phyloP scores from a whole-genome alignment of 2,888 invertebrate genomes.

The Pimpla rufipes region DNA sequence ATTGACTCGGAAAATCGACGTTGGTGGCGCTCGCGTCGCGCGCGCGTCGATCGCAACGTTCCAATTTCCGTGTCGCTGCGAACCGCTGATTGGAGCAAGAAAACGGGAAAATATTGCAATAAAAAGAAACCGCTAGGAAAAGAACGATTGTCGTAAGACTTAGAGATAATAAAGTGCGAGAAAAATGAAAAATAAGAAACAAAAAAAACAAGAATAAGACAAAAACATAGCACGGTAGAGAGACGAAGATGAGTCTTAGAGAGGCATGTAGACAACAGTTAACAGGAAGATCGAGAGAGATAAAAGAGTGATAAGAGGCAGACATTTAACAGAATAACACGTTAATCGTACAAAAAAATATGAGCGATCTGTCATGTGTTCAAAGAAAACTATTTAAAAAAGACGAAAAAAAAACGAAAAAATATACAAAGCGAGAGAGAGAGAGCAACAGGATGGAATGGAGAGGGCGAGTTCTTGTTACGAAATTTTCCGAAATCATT shows the following conservation, averaged over 20 bases:
- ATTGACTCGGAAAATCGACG: not conserved
- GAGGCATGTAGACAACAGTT: conserved; percentile 71
- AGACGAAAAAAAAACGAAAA: conserved; percentile 49
- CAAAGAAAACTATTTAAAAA: conserved; percentile 75
- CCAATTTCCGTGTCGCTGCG: not conserved
- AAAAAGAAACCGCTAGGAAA: not conserved
- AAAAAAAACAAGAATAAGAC: conserved; percentile 29
- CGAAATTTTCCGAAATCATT: conserved; percentile 24
- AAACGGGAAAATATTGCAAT: conserved; percentile 12
- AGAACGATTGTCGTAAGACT: conserved; percentile 75
- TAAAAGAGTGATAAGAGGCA: conserved; percentile 66
- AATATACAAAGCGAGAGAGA: conserved; percentile 43
- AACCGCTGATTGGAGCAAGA: conserved; percentile 1
- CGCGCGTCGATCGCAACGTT: not conserved
- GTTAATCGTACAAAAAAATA: conserved; percentile 83
- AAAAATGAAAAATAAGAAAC: conserved; percentile 27
- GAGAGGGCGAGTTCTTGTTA: conserved; percentile 18
- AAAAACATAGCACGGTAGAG: conserved; percentile 38
- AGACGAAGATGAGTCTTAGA: conserved; percentile 31
- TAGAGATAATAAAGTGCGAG: conserved; percentile 81
- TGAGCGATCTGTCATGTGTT: conserved; percentile 84
- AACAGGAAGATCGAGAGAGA: conserved; percentile 66
- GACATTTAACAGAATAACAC: conserved; percentile 73
- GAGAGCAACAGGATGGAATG: conserved; percentile 31
- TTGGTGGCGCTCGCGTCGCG: not conserved